phyloP scores from a whole-genome alignment of 1,140 invertebrate species.

The Drosophila rhopaloa region DNA sequence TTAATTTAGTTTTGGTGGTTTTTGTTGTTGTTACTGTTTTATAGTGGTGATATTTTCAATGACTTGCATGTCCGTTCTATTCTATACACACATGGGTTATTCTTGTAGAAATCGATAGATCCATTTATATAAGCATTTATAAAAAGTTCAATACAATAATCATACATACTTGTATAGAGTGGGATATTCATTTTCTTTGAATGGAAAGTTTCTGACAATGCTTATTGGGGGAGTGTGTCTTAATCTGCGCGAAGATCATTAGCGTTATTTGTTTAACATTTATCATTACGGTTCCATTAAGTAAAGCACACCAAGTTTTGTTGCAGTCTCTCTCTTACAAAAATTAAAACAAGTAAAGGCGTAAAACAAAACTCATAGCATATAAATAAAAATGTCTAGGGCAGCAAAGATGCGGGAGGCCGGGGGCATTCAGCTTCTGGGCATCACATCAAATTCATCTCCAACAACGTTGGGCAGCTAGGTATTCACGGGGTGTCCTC shows the following conservation, averaged over 20 bases:
- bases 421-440: conserved; percentile 1
- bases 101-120: conserved; percentile 49
- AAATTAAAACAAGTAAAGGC: conserved; percentile 68
- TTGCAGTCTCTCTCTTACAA: conserved; percentile 75
- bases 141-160: conserved; percentile 59
- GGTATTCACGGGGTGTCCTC: conserved; percentile 19
- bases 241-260: conserved; percentile 21
- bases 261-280: conserved; percentile 36
- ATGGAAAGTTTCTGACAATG: conserved; percentile 37
- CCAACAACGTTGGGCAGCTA: neutral
- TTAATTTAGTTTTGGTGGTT: conserved; percentile 80
- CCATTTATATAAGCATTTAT: conserved; percentile 68
- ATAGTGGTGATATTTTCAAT: conserved; percentile 57
- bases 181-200: conserved; percentile 24
- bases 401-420: conserved; percentile 16
- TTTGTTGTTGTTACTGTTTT: conserved; percentile 40
- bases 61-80: conserved; percentile 20
- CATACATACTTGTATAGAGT: conserved; percentile 38
- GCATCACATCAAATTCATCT: conserved; percentile 8
- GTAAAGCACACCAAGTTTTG: conserved; percentile 78
- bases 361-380: conserved; percentile 63
- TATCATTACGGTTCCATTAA: conserved; percentile 54
- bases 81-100: conserved; percentile 59
- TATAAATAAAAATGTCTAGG: conserved; percentile 66
- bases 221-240: conserved; percentile 26